A percentile compares a stretch with the other conserved stretches of the same genome.
Conservation (phyloP, 2,888 invertebrate species). For the Tipula helvola region DNA sequence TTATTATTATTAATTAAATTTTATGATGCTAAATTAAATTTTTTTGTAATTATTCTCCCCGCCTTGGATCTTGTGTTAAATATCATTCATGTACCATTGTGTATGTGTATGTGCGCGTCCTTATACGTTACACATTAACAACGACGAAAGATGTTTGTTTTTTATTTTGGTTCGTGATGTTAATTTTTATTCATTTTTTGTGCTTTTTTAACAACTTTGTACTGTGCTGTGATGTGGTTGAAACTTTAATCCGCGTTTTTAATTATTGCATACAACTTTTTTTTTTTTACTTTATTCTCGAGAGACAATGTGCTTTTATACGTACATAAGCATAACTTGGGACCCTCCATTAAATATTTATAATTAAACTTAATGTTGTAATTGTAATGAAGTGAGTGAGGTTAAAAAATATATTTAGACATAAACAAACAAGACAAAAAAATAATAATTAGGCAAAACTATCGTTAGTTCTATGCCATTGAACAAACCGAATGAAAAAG, state of each 20-base stretch:
- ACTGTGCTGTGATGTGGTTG: not conserved
- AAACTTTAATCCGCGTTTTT: not conserved
- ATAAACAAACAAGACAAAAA: too few relatives aligned
- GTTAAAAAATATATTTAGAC: not conserved
- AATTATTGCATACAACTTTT: too few relatives aligned
- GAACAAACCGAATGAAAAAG: not conserved
- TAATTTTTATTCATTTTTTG: not conserved
- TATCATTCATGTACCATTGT: too few relatives aligned
- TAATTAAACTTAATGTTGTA: not conserved
- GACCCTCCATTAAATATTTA: not conserved
- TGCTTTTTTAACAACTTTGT: not conserved
- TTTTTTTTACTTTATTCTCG: too few relatives aligned
- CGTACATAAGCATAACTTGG: too few relatives aligned
- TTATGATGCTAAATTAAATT: not conserved
- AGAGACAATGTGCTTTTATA: too few relatives aligned
- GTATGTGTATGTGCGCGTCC: not conserved
- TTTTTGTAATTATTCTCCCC: not conserved
- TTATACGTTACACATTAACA: not conserved
- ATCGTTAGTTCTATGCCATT: not conserved
- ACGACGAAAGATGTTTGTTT: not conserved
- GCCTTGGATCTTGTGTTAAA: not conserved
- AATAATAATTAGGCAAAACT: not conserved
- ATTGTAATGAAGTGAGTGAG: not conserved
- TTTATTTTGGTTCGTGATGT: not conserved
- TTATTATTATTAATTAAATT: not conserved